These are phyloP conservation scores for Cecidostiba fungosa DNA, from an alignment of 2,888 invertebrate genomes.

Conservation along the genomic window DNA sequence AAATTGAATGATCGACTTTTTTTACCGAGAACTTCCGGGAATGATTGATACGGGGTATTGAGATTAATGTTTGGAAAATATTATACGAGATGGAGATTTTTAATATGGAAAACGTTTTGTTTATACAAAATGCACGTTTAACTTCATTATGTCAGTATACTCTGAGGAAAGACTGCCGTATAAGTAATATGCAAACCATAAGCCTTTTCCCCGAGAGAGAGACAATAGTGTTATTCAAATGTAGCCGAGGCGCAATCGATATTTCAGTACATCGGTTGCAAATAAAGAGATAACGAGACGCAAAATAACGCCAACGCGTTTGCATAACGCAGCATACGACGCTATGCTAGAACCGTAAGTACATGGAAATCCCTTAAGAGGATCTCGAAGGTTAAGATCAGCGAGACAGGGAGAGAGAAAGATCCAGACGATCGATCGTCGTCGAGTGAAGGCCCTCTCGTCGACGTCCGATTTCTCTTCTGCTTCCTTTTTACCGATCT, in stretches of 20 bases:
- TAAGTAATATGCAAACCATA: conserved; percentile 9
- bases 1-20: conserved; percentile 36
- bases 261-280: conserved; percentile 51
- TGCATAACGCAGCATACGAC: not conserved
- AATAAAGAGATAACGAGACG: conserved; percentile 57
- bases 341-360: conserved; percentile 32
- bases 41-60: conserved; percentile 1
- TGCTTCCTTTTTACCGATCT: not conserved
- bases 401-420: conserved; percentile 12
- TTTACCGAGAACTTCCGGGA: not conserved
- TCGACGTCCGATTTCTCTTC: conserved; percentile 46
- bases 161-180: not conserved
- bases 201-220: not conserved
- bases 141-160: not conserved
- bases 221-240: conserved; percentile 58
- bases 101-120: not conserved
- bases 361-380: conserved; percentile 63
- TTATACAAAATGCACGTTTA: not conserved
- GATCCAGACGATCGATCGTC: conserved; percentile 56
- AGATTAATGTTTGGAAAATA: not conserved
- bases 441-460: conserved; percentile 38
- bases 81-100: not conserved
- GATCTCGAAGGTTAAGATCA: conserved; percentile 56
- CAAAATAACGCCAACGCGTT: conserved; percentile 54
- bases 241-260: conserved; percentile 31